Evolutionary conservation across 2,888 invertebrate species (phyloP), one percentile per base, ranked within the genome.

Genomic region (Xanthorhoe designata): DNA sequence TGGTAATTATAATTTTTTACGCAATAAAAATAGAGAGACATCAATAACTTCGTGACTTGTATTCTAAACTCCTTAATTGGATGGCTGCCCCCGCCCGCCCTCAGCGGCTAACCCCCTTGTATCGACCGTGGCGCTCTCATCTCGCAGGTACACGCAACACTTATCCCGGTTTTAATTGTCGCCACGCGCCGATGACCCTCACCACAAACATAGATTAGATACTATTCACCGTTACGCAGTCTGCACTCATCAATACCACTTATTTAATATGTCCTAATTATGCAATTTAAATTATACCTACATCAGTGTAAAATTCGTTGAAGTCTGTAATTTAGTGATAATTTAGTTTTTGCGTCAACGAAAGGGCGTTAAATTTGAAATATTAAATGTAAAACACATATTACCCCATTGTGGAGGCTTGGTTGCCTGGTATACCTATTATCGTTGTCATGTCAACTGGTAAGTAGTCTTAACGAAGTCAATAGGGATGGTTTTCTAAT

Each of bases 151-250:
- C 84, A 91, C 90, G 89, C 90, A 91, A 91, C 90, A 91, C 91
- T 92, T 91, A 91, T 92, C 92, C 91, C 88, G 85, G 89, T 89
- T 91, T 91, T 92, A 92, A 92, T 92, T 92, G 92, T 91, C 91
- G 90, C 90, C 88, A 91, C 89, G 90, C 91, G 86, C 88, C 86
- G 90, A 88, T 90, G 90, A 91, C 89, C 90, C 86, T 77, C 78
- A 78, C 80, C 79, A 79, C 76, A 72, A 68, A 58, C 69, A 63
- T 49, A 60, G 59, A 68, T 68, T 66, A 60, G 59, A 68, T 68
- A 66, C 54, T 67, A 64, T 60, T 58, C 58, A 71, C 68, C 66
- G 68, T 68, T 68, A 68, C 65, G 66, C 71, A 61, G 54, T 47
- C 56, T 75, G 78, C 74, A 69, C 75, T 77, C 76, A 70, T 75